Conservation (phyloP, 2,113 vertebrate genomes). For the Alethe castanea region DNA sequence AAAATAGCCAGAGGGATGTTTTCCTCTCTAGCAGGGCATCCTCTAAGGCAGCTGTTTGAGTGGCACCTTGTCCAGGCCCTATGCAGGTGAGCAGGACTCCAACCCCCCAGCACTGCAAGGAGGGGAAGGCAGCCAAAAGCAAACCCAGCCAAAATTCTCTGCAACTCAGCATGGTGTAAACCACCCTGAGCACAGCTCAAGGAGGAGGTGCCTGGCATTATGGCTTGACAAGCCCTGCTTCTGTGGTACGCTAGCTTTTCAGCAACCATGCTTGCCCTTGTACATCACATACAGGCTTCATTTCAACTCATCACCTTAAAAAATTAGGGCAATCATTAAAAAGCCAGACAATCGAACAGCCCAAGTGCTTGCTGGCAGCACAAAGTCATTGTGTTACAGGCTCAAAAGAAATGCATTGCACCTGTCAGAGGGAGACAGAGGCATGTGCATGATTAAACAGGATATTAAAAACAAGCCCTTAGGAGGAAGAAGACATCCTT, state of each 20-base stretch:
- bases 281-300: background rate
- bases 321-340: background rate
- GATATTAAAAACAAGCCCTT: slow-evolving; percentile 36
- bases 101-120: background rate
- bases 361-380: background rate
- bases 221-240: background rate
- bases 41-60: background rate
- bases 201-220: background rate
- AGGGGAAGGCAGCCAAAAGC: background rate
- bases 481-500: slow-evolving; percentile 4
- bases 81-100: background rate
- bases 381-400: background rate
- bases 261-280: background rate
- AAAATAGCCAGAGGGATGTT: background rate
- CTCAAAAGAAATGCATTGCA: slow-evolving; percentile 2
- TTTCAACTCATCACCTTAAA: background rate
- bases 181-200: background rate
- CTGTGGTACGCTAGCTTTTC: background rate
- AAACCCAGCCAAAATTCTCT: background rate
- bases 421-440: background rate
- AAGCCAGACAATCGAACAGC: slow-evolving; percentile 1
- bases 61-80: background rate
- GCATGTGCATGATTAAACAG: slow-evolving; percentile 24
- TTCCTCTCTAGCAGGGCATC: background rate
- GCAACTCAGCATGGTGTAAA: background rate